A percentile compares a stretch with the other conserved stretches of the same genome.
Conservation (phyloP, 1,140 invertebrate species). For the Antheraea mylitta region DNA sequence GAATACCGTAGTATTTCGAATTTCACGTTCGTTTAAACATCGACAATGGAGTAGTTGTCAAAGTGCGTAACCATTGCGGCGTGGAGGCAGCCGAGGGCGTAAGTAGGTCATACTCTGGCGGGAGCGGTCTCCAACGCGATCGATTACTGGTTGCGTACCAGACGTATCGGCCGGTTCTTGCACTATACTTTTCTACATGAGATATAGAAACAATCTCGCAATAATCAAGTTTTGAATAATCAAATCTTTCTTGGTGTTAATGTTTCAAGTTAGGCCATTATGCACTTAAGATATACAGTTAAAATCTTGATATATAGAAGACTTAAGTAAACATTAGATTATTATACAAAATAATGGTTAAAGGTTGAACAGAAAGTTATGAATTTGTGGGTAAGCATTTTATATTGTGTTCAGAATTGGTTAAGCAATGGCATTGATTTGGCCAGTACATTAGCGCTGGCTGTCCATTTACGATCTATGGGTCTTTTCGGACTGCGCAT, state of each 20-base stretch:
- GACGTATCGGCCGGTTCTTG: slow-evolving; percentile 37
- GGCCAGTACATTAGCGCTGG: no score
- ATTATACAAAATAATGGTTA: background rate
- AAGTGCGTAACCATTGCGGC: slow-evolving; percentile 35
- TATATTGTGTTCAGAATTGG: no score
- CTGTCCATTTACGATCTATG: no score
- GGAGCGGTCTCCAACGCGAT: slow-evolving; percentile 34
- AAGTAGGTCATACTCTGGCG: slow-evolving; percentile 38
- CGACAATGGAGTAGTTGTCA: slow-evolving; percentile 22
- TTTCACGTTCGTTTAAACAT: background rate
- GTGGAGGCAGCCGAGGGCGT: slow-evolving; percentile 16
- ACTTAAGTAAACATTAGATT: background rate
- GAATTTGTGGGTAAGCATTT: no score
- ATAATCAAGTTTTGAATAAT: background rate
- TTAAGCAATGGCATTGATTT: no score
- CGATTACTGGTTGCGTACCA: slow-evolving; percentile 39
- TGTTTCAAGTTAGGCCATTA: no score
- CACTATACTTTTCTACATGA: slow-evolving; percentile 18
- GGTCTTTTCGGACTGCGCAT: background rate
- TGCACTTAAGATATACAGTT: no score
- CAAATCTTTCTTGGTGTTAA: background rate
- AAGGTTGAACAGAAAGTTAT: background rate
- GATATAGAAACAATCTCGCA: background rate
- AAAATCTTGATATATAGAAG: no score
- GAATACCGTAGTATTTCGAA: background rate